Conservation (phyloP, 2,888 invertebrate genomes). For the Tenthredo mesomela region DNA sequence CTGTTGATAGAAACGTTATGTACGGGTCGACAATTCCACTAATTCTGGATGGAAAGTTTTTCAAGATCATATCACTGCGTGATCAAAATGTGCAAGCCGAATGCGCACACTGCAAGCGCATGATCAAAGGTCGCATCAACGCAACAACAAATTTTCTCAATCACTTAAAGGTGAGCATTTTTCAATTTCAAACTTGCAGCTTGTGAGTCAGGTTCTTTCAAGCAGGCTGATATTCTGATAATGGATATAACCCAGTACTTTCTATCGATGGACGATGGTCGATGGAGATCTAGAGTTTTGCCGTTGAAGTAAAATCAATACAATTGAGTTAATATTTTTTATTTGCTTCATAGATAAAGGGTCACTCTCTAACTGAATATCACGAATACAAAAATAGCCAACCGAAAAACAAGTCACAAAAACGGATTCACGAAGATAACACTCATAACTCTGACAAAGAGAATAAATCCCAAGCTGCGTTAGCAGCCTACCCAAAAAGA, state of each 20-base stretch:
- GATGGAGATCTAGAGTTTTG: neutral
- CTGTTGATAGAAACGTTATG: no score
- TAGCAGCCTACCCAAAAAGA: no score
- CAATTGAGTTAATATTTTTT: no score
- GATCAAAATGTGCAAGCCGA: conserved; percentile 12
- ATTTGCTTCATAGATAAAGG: no score
- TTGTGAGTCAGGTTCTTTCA: neutral
- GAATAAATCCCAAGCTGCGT: no score
- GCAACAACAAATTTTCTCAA: neutral
- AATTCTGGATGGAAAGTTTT: conserved; percentile 10
- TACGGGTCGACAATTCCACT: neutral
- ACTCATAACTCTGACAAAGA: no score
- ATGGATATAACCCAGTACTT: neutral
- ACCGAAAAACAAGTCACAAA: no score
- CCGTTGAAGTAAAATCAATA: no score
- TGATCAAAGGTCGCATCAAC: neutral
- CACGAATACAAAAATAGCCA: no score
- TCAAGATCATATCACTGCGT: neutral
- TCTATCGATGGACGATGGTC: neutral
- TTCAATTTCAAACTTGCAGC: no score
- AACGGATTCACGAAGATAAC: no score
- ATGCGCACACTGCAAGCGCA: conserved; percentile 16
- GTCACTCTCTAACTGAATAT: no score
- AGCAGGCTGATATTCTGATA: neutral
- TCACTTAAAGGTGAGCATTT: neutral